These are phyloP conservation scores for Pygoscelis adeliae DNA, from an alignment of 2,113 vertebrate genomes.

Conservation along the genomic window DNA sequence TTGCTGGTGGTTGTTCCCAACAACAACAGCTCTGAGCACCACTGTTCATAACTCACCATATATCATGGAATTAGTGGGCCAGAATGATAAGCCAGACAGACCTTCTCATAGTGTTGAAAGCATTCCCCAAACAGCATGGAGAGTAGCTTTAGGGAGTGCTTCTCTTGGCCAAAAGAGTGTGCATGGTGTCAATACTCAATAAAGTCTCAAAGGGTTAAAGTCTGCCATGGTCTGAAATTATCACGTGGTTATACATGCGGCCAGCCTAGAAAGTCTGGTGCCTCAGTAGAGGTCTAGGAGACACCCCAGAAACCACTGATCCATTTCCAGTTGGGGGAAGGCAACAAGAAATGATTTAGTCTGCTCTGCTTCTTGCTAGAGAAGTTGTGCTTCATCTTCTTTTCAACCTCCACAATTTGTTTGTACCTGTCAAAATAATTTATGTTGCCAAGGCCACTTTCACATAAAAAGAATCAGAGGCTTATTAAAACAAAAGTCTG, in stretches of 20 bases:
- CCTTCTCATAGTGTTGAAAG: not conserved
- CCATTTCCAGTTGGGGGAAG: not conserved
- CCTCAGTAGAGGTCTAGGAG: not conserved
- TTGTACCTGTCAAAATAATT: not conserved
- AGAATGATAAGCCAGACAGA: not conserved
- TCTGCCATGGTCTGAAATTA: not conserved
- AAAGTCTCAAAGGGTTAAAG: not conserved
- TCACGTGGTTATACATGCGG: rapidly evolving
- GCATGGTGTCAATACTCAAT: not conserved
- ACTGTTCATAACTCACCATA: not conserved
- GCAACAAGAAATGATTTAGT: not conserved
- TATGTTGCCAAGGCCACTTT: not conserved
- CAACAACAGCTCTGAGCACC: not conserved
- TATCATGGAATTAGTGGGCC: not conserved
- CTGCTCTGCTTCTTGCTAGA: not conserved
- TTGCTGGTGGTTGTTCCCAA: not conserved
- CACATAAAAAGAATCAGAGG: not conserved
- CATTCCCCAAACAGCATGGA: rapidly evolving
- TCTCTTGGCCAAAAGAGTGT: not conserved
- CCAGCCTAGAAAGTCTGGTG: not conserved
- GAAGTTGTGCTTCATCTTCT: not conserved
- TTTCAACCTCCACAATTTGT: not conserved
- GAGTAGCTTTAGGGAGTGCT: not conserved
- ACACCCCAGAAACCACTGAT: rapidly evolving
- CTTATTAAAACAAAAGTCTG: not conserved